Conservation (phyloP, 2,797 vertebrate genomes). For the Bradypodion ventrale region DNA sequence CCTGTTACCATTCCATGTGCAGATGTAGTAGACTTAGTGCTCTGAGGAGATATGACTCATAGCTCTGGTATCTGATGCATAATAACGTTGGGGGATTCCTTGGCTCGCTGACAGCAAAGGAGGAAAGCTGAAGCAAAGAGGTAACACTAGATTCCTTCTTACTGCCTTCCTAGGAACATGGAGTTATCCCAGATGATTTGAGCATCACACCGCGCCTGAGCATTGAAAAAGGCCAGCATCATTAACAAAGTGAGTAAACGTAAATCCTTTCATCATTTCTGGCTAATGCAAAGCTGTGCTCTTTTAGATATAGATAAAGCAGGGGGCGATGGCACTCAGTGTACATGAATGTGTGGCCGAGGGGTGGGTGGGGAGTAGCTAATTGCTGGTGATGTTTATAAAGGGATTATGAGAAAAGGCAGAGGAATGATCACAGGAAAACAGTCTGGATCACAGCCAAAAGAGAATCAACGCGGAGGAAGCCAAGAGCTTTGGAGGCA, state of each 20-base stretch:
- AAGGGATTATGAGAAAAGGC: slow-evolving; percentile 80
- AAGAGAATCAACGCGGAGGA: slow-evolving; percentile 73
- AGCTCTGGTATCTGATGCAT: slow-evolving; percentile 77
- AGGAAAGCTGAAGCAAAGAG: slow-evolving; percentile 75
- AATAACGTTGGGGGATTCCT: slow-evolving; percentile 80
- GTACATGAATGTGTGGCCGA: slow-evolving; percentile 59
- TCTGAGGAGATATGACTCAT: slow-evolving; percentile 73
- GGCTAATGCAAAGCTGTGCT: slow-evolving; percentile 78
- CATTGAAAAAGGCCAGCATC: slow-evolving; percentile 79
- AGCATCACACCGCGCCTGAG: slow-evolving; percentile 74
- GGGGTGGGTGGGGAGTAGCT: slow-evolving; percentile 75
- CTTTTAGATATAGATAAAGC: slow-evolving; percentile 78
- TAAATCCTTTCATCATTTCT: slow-evolving; percentile 76
- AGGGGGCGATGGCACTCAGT: slow-evolving; percentile 73
- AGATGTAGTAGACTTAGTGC: slow-evolving; percentile 59
- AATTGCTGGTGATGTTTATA: slow-evolving; percentile 81
- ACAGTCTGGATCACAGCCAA: slow-evolving; percentile 80
- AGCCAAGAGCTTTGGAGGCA: slow-evolving; percentile 72
- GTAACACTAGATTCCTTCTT: slow-evolving; percentile 71
- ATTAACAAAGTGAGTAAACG: slow-evolving; percentile 82
- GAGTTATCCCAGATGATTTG: slow-evolving; percentile 63
- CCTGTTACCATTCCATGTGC: slow-evolving; percentile 47
- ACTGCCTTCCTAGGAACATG: slow-evolving; percentile 73
- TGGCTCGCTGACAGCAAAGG: slow-evolving; percentile 78
- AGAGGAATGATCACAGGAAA: slow-evolving; percentile 78